phyloP scores from a whole-genome alignment of 1,140 invertebrate species.

The Maniola jurtina region DNA sequence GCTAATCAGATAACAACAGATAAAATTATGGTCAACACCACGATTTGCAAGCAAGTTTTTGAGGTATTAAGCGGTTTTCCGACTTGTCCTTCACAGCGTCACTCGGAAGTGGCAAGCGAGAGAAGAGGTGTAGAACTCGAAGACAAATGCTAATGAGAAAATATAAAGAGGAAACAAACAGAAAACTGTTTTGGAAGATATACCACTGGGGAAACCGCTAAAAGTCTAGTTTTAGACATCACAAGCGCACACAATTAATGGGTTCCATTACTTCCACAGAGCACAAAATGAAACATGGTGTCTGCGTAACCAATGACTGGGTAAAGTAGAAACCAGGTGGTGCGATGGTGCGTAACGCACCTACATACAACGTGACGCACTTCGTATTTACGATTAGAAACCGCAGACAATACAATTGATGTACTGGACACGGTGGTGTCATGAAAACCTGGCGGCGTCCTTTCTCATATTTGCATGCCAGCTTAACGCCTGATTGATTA shows the following conservation, averaged over 20 bases:
- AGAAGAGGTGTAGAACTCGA: too few species aligned
- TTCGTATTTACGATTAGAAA: conserved; percentile 47
- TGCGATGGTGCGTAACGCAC: conserved; percentile 54
- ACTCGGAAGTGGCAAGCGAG: too few species aligned
- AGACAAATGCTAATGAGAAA: too few species aligned
- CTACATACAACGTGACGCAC: conserved; percentile 43
- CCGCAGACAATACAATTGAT: conserved; percentile 38
- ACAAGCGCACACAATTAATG: neutral
- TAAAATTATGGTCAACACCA: too few species aligned
- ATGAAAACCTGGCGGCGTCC: conserved; percentile 32
- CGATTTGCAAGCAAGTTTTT: too few species aligned
- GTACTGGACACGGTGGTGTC: conserved; percentile 25
- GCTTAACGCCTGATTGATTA: conserved; percentile 21
- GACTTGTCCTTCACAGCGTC: too few species aligned
- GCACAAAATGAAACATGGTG: conserved; percentile 16
- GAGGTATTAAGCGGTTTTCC: too few species aligned
- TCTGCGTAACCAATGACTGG: conserved; percentile 35
- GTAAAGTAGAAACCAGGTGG: conserved; percentile 61
- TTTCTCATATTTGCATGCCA: conserved; percentile 33
- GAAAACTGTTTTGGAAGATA: too few species aligned
- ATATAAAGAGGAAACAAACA: too few species aligned
- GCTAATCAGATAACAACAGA: too few species aligned
- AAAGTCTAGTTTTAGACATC: neutral
- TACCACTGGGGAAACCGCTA: too few species aligned
- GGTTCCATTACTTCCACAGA: neutral